Conservation (phyloP, 2,888 invertebrate genomes). For the Xylocampa areola region DNA sequence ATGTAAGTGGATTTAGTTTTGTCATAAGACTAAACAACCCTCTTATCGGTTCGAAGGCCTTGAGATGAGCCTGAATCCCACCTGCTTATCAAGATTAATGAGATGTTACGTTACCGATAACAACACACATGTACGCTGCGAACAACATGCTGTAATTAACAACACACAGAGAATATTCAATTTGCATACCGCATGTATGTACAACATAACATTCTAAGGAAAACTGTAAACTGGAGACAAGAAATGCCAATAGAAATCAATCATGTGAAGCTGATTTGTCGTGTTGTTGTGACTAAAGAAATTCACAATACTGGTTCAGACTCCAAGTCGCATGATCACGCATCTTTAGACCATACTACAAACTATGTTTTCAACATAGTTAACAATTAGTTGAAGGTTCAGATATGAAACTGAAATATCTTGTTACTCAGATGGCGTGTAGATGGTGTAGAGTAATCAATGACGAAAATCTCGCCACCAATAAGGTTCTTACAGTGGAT, state of each 20-base stretch:
- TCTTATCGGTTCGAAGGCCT: constrained; percentile 79
- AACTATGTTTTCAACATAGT: constrained; percentile 17
- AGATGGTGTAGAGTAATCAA: constrained; percentile 28
- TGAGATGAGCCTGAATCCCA: constrained; percentile 76
- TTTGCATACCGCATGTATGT: constrained; percentile 14
- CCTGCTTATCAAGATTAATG: constrained; percentile 83
- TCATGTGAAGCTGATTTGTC: constrained; percentile 33
- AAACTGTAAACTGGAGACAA: constrained; percentile 31
- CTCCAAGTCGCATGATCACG: constrained; percentile 8
- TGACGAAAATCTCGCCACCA: constrained; percentile 36
- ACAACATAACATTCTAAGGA: constrained; percentile 14
- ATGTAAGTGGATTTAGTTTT: constrained; percentile 44
- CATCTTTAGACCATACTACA: constrained; percentile 11
- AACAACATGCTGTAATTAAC: constrained; percentile 47
- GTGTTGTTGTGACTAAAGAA: constrained; percentile 20
- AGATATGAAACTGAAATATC: constrained; percentile 27
- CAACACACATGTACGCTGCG: constrained; percentile 44
- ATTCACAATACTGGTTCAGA: constrained; percentile 28
- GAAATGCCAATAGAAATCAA: constrained; percentile 32
- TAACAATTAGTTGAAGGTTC: constrained; percentile 20
- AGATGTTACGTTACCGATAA: constrained; percentile 64
- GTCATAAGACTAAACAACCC: constrained; percentile 59
- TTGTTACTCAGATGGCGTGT: constrained; percentile 23
- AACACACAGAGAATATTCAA: constrained; percentile 30
- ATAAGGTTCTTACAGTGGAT: constrained; percentile 38